Evolutionary conservation across 2,113 vertebrate genomes (phyloP), one percentile per base, ranked within the genome.

Genomic region (Gymnogyps californianus): DNA sequence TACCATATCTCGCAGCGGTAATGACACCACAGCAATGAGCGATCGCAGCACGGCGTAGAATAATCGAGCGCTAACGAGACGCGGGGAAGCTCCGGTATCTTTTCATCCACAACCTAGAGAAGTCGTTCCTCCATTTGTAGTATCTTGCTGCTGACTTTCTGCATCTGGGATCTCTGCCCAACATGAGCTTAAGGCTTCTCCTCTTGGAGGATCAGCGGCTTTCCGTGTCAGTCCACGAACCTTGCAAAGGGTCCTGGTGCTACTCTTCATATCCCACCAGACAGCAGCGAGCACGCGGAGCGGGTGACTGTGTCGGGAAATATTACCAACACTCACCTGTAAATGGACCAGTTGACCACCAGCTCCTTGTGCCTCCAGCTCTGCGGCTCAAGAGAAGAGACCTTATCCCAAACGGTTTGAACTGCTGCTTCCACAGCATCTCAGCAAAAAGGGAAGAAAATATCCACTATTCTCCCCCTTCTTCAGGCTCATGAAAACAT

Each of bases 31-130:
- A 8, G 52, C 40, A 14, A 8, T 1, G 52, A 74, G 46, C 6
- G 6, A 78, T 29, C 1, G 6, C 46, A 38, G 26, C 67, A 5
- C 2, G 2, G 66, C 2, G 2, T 6, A 20, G 21, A 44, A 11
- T 7, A 26, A 65, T 7, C 2, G 5, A 79, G 58, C 6, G 2
- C 54, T 65, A 54, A 69, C 2, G 5, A 64, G n/a, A 76, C 0
- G 3, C 2, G 1, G 32, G 49, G 46, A 76, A 83, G n/a, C 28
- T 62, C 57, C 12, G 16, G 2, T 4, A 6, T 5, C 57, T 44
- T 38, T 32, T 32, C 3, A 2, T 7, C 49, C 74, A 6, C 38
- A 16, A 8, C 20, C 81, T 44, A 13, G 12, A 47, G 52, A 65
- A 46, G 36, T 3, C n/a, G 21, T 42, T 42, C 49, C 55, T 54